phyloP scores from a whole-genome alignment of 2,113 vertebrate genomes.

The Crocuta crocuta region DNA sequence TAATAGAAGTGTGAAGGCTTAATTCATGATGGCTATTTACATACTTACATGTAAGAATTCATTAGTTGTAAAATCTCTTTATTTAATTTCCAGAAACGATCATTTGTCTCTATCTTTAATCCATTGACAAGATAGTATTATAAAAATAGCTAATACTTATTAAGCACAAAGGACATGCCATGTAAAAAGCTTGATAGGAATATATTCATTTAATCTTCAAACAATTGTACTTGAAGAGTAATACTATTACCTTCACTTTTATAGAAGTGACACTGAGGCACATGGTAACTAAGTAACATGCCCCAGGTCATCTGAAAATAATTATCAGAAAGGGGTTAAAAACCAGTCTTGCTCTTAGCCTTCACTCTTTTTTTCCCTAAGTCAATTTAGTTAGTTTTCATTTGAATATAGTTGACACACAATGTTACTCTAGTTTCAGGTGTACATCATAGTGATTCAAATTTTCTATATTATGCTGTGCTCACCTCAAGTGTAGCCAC shows the following conservation, averaged over 20 bases:
- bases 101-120: not conserved
- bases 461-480: not conserved
- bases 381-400: not conserved
- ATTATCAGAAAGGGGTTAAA: not conserved
- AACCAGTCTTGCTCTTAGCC: not conserved
- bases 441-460: not conserved
- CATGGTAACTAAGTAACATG: not conserved
- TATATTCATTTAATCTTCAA: slow-evolving; percentile 21
- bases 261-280: not conserved
- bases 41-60: not conserved
- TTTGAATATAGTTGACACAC: not conserved
- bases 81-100: slow-evolving; percentile 10
- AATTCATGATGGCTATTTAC: not conserved
- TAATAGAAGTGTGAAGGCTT: not conserved
- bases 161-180: not conserved
- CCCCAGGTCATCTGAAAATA: not conserved
- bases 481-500: not conserved
- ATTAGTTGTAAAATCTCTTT: not conserved
- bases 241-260: not conserved
- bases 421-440: not conserved
- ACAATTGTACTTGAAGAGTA: not conserved
- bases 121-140: not conserved
- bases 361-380: not conserved
- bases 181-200: not conserved
- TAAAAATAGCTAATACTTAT: not conserved